These are phyloP conservation scores for Frankliniella intonsa DNA, from an alignment of 2,888 invertebrate genomes.

Conservation along the genomic window DNA sequence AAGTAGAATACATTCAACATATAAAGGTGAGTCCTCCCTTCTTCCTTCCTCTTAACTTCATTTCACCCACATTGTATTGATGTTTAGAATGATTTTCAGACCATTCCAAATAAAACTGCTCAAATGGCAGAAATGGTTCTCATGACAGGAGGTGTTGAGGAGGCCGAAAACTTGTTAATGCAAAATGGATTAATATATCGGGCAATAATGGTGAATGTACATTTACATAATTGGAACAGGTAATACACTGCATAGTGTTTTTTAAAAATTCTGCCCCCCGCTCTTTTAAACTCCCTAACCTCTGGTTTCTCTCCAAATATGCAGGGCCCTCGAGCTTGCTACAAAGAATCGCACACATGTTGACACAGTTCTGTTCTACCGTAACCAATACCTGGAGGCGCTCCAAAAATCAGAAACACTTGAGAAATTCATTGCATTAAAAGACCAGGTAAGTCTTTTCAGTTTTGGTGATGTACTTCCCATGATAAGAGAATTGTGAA, in stretches of 20 bases:
- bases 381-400: conserved; percentile 59
- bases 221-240: conserved; percentile 71
- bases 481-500: conserved; percentile 32
- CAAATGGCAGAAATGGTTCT: conserved; percentile 64
- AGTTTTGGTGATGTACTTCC: conserved; percentile 29
- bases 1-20: conserved; percentile 79
- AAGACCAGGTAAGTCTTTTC: conserved; percentile 44
- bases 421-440: conserved; percentile 51
- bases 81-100: conserved; percentile 43
- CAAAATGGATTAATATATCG: conserved; percentile 63
- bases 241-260: conserved; percentile 41
- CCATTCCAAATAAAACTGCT: conserved; percentile 52
- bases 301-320: conserved; percentile 31
- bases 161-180: conserved; percentile 67
- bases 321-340: conserved; percentile 68
- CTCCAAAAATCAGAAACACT: conserved; percentile 56
- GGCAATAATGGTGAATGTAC: conserved; percentile 66
- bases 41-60: neutral
- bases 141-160: conserved; percentile 61
- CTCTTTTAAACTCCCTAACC: neutral
- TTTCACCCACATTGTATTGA: neutral
- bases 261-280: neutral
- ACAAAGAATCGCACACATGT: conserved; percentile 66
- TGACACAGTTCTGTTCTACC: conserved; percentile 65
- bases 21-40: conserved; percentile 57